Percentiles rank a stretch among this genome's conserved stretches.
These are phyloP conservation scores for Zaprionus taronus DNA, from an alignment of 1,140 invertebrate genomes.

Conservation along the genomic window DNA sequence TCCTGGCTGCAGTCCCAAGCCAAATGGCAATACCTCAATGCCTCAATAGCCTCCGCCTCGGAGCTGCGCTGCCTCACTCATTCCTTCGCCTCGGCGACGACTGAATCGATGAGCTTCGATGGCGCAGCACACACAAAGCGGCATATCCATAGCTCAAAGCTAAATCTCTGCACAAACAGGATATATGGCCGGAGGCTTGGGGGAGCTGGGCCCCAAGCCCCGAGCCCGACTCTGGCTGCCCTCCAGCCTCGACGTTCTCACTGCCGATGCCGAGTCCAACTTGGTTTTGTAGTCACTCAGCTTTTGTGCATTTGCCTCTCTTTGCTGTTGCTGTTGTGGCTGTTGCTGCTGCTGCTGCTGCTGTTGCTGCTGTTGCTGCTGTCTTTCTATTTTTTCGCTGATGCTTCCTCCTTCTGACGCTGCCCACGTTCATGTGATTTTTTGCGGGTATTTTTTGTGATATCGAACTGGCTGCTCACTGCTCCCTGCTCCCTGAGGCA, in stretches of 20 bases:
- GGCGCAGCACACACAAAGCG: conserved; percentile 40
- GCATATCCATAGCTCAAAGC: conserved; percentile 79
- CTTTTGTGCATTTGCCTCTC: conserved; percentile 56
- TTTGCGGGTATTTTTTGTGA: conserved; percentile 68
- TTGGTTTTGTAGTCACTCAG: conserved; percentile 74
- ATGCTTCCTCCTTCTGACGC: background rate
- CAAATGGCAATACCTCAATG: conserved; percentile 21
- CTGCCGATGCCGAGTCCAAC: conserved; percentile 57
- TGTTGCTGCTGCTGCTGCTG: conserved; percentile 14
- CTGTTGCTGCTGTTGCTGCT: conserved; percentile 23
- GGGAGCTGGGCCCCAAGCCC: no score
- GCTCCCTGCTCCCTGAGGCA: conserved; percentile 14
- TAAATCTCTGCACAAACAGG: conserved; percentile 80
- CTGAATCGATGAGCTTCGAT: conserved; percentile 68
- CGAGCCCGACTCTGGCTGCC: conserved; percentile 14
- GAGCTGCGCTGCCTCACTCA: background rate
- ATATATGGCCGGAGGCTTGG: conserved; percentile 64
- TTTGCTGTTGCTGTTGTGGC: background rate
- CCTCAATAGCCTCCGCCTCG: conserved; percentile 15
- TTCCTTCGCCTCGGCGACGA: conserved; percentile 15
- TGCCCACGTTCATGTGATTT: conserved; percentile 44
- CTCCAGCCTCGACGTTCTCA: conserved; percentile 42
- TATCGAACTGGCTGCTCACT: conserved; percentile 50
- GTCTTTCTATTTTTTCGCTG: background rate
- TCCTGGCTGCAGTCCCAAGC: conserved; percentile 13